Base-by-base conservation (phyloP, 2,797 vertebrate species). In the Chloroceryle amazona region DNA sequence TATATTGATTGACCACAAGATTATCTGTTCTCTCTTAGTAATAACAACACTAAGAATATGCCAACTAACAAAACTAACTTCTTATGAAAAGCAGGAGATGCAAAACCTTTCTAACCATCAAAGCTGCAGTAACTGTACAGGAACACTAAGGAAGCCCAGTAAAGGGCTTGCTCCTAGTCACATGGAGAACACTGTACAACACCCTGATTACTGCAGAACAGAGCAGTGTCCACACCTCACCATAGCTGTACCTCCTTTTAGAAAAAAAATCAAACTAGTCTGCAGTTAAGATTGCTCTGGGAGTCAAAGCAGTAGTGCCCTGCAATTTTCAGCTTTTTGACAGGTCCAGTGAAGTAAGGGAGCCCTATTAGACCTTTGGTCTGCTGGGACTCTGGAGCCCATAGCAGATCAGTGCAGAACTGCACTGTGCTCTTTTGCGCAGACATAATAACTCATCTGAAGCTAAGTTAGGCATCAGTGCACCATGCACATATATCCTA, bases 341-440 rank as follows among this genome's bases (percentile, higher is more conserved):
- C 19, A 25, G 1, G 4, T 31, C 49, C 19, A 72, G 1, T 11
- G 28, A 81, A 60, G 4, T n/a, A 33, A 66, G 2, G 3, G 4
- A 10, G 2, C 6, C 35, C 4, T 46, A 23, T 11, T 8, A 37
- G 15, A 31, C 10, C 7, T 83, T 62, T 70, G 9, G 7, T 58
- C 23, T 47, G 10, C 28, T 55, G 44, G 18, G 21, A 18, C 12
- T 66, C 51, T 39, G n/a, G 13, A 35, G 9, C 19, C 12, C 26
- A 10, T 0, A 9, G 10, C 4, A 35, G 49, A 33, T 66, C 18
- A 60, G 20, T 1, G 1, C 20, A 46, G 31, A 76, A 66, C 6
- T 26, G 12, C n/a, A 58, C 4, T 55, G 13, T 6, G n/a, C 42
- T 70, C 3, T 28, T 92, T 60, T 4, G 19, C 41, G 17, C 31